Evolutionary conservation across 1,140 invertebrate genomes (phyloP), one percentile per base, ranked within the genome.

Genomic region (Mesaphorura yosii): DNA sequence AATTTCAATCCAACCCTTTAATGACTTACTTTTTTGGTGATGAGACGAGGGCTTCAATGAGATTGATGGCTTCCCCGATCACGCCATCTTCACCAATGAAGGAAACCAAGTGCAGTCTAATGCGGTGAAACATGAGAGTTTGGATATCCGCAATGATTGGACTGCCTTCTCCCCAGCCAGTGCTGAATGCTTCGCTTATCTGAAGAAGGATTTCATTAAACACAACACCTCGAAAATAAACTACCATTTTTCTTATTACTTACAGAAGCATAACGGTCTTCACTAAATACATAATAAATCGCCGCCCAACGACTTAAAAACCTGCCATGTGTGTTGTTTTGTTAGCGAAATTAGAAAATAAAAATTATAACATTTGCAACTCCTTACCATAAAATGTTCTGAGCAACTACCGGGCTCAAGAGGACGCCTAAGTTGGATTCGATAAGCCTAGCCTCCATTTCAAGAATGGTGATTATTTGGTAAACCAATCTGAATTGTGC

Each of bases 361-460:
- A n/a, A n/a, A n/a, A n/a, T n/a, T n/a, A n/a, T n/a, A n/a, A n/a
- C n/a, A n/a, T n/a, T n/a, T n/a, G n/a, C n/a, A n/a, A n/a, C n/a
- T n/a, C n/a, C n/a, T n/a, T n/a, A n/a, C 85, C 86, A 91, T 50
- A 86, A 78, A 22, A 84, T 71, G 1, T 79, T 83, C 29, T 78
- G 79, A 4, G 80, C 79, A 1, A 92, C 75, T 70, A 89, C 83
- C 0, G 88, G 87, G 70, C 86, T 89, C 17, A 89, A 68, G 56
- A 80, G 71, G 53, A 75, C 71, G 0, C 72, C 68, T 28, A 82
- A 66, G 63, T 79, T 78, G 2, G 75, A 75, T 28, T 76, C 72
- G 10, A 80, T 71, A 0, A 80, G 78, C 31, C 74, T 70, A 53
- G 75, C 79, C 64, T 85, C 80, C 20, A 86, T 74, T 57, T 81